Base-by-base conservation (phyloP, 1,140 invertebrate species). In the Aphaenogaster floridana region DNA sequence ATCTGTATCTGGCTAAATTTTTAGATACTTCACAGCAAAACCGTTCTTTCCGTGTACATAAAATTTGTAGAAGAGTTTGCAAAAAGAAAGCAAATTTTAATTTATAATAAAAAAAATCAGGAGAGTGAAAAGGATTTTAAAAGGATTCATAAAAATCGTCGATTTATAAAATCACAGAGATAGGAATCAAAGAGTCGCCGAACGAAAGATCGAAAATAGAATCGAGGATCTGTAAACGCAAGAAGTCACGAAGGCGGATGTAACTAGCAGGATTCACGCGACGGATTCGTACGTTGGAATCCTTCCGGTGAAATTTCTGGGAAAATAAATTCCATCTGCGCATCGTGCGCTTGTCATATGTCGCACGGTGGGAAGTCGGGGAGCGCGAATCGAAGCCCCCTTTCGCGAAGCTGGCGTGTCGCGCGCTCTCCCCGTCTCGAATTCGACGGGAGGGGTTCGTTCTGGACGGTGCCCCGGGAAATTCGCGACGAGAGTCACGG, bases 401-500 rank as follows among this genome's bases (percentile, higher is more conserved):
- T 63, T 54, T 63, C 59, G 74, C 71, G 71, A 63, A 17, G 36
- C 21, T 76, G 36, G 57, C 71, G 36, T 78, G 42, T 78, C 57
- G 72, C 57, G 50, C 45, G 39, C 69, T 50, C 28, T 28, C 74
- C 68, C n/a, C 5, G 13, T 4, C 28, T 45, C 74, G 15, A 74
- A 13, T 45, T 79, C 80, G 78, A 50, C 66, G 72, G 72, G 72
- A 92, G 66, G 50, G 28, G 91, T 89, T 87, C 66, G 92, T 93
- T 93, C 91, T 89, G 74, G 81, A 88, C 76, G 61, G n/a, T 92
- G 88, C 89, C 63, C 57, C 45, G 83, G 89, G 88, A 91, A 93
- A 93, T 93, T 92, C 76, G 84, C 63, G 21, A 0, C 42, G 92
- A 92, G 92, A 93, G 90, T 88, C 76, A 77, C 76, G 61, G 81